These are phyloP conservation scores for Drosophila monieri DNA, from an alignment of 2,888 invertebrate genomes.

Conservation along the genomic window DNA sequence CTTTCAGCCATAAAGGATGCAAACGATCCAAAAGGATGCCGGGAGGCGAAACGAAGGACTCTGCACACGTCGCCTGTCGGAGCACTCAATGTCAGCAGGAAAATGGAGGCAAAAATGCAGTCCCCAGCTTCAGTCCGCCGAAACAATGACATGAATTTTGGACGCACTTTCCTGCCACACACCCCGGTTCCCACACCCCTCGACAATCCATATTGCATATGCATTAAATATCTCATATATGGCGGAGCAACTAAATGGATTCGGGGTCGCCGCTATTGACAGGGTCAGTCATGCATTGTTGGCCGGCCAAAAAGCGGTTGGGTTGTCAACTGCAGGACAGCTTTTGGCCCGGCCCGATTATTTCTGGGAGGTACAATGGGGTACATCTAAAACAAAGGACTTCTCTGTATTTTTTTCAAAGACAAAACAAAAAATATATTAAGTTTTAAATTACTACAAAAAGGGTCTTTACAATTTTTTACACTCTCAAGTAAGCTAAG, in stretches of 20 bases:
- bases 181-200: not conserved
- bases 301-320: constrained; percentile 73
- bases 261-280: constrained; percentile 63
- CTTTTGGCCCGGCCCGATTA: constrained; percentile 21
- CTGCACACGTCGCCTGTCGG: constrained; percentile 73
- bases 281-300: constrained; percentile 79
- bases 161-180: constrained; percentile 60
- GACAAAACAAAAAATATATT: not conserved
- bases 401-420: not conserved
- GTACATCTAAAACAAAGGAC: constrained; percentile 38
- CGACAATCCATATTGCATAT: constrained; percentile 37
- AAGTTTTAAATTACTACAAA: not conserved
- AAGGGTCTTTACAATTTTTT: too few relatives aligned
- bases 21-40: constrained; percentile 39
- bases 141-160: constrained; percentile 65
- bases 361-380: not conserved
- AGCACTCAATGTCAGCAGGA: constrained; percentile 71
- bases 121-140: constrained; percentile 52
- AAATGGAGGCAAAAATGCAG: constrained; percentile 55
- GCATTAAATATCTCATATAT: constrained; percentile 76
- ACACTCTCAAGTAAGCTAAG: not conserved
- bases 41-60: constrained; percentile 40
- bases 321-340: constrained; percentile 53
- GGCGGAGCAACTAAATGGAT: constrained; percentile 63
- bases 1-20: constrained; percentile 80